Conservation (phyloP, 2,113 vertebrate genomes). For the Toxotes jaculatrix region DNA sequence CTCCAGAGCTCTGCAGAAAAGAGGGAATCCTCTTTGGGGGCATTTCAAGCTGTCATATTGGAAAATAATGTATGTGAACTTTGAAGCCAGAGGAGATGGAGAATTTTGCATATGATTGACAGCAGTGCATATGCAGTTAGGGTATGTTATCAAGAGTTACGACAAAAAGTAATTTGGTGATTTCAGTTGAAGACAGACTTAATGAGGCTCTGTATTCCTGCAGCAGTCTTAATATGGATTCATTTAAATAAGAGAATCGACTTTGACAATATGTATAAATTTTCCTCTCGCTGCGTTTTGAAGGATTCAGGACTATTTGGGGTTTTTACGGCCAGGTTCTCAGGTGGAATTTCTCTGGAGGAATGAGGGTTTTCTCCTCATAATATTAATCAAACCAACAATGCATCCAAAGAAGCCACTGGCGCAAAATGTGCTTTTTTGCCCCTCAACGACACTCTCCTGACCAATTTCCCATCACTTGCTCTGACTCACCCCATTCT, state of each 20-base stretch:
- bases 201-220: conserved; percentile 12
- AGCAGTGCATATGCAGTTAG: not conserved
- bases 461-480: conserved; percentile 79
- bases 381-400: conserved; percentile 77
- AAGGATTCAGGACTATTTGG: conserved; percentile 53
- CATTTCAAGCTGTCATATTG: conserved; percentile 20
- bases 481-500: conserved; percentile 73
- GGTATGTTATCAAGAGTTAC: not conserved
- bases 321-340: conserved; percentile 48
- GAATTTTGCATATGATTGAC: conserved; percentile 21
- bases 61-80: conserved; percentile 13
- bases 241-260: conserved; percentile 8
- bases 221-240: not conserved
- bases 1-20: conserved; percentile 16
- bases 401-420: conserved; percentile 55
- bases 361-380: conserved; percentile 37
- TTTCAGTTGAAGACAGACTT: conserved; percentile 12
- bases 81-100: not conserved
- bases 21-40: conserved; percentile 16
- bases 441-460: conserved; percentile 61
- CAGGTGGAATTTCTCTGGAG: conserved; percentile 60
- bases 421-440: conserved; percentile 47
- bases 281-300: conserved; percentile 26
- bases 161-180: not conserved
- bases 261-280: conserved; percentile 40